phyloP scores from a whole-genome alignment of 2,888 invertebrate species.

The Eupithecia centaureata region DNA sequence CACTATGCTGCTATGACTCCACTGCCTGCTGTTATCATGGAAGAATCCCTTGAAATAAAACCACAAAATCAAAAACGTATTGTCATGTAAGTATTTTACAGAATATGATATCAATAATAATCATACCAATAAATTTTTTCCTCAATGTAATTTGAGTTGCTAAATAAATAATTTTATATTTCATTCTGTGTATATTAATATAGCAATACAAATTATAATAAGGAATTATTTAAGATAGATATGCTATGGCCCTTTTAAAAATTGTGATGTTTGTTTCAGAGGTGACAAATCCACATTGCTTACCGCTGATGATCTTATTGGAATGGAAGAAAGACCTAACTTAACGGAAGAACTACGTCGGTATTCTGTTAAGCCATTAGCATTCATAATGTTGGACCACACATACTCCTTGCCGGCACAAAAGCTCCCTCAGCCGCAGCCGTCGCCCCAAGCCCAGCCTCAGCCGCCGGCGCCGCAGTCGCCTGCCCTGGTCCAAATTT shows the following conservation, averaged over 20 bases:
- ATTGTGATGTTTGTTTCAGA: constrained; percentile 59
- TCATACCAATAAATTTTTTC: too few relatives aligned
- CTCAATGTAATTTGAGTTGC: too few relatives aligned
- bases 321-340: constrained; percentile 80
- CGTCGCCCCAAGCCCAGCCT: constrained; percentile 29
- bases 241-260: not conserved
- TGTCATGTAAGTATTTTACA: constrained; percentile 69
- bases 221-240: not conserved
- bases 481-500: constrained; percentile 2
- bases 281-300: constrained; percentile 78
- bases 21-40: constrained; percentile 47
- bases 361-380: constrained; percentile 77
- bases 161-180: too few relatives aligned
- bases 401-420: constrained; percentile 80
- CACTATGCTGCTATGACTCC: constrained; percentile 52
- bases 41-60: constrained; percentile 64
- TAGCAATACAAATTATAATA: not conserved
- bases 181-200: too few relatives aligned
- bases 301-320: constrained; percentile 79
- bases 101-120: not conserved
- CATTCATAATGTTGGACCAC: constrained; percentile 79
- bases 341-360: constrained; percentile 75
- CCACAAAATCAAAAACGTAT: constrained; percentile 71
- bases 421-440: constrained; percentile 65
- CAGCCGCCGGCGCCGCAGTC: constrained; percentile 40